A percentile compares a stretch with the other conserved stretches of the same genome.
Conservation (phyloP, 2,113 vertebrate genomes). For the Athene cunicularia region DNA sequence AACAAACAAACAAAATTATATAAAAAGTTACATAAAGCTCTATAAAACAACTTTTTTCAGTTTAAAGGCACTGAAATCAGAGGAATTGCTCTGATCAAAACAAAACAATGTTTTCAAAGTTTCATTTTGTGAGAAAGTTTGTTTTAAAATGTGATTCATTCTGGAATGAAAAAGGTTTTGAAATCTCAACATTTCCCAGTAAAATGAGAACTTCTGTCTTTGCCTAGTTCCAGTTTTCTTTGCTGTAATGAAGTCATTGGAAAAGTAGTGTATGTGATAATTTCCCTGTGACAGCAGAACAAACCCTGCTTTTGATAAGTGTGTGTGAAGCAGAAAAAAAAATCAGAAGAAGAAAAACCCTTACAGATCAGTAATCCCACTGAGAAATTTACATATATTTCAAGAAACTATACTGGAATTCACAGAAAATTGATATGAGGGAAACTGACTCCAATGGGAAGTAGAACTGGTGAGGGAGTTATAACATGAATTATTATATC, state of each 20-base stretch:
- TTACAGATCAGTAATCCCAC: neutral
- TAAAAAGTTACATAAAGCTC: neutral
- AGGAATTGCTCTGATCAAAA: neutral
- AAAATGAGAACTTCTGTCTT: neutral
- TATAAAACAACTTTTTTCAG: neutral
- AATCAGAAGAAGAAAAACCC: neutral
- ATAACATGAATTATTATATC: neutral
- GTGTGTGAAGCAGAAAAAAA: neutral
- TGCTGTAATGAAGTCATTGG: neutral
- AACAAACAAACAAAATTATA: neutral
- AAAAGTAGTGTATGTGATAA: neutral
- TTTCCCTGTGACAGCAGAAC: neutral
- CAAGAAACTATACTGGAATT: neutral
- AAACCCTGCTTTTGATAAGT: neutral
- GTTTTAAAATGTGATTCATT: neutral
- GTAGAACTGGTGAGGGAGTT: neutral
- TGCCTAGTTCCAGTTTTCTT: neutral
- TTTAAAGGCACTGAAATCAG: neutral
- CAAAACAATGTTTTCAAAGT: neutral
- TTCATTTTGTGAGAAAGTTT: neutral
- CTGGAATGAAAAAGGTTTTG: neutral
- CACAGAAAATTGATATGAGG: neutral
- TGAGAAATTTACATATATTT: neutral
- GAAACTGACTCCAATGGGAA: neutral
- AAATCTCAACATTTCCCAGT: neutral